Conservation (phyloP, 2,888 invertebrate genomes). For the Spicauda simplicius region DNA sequence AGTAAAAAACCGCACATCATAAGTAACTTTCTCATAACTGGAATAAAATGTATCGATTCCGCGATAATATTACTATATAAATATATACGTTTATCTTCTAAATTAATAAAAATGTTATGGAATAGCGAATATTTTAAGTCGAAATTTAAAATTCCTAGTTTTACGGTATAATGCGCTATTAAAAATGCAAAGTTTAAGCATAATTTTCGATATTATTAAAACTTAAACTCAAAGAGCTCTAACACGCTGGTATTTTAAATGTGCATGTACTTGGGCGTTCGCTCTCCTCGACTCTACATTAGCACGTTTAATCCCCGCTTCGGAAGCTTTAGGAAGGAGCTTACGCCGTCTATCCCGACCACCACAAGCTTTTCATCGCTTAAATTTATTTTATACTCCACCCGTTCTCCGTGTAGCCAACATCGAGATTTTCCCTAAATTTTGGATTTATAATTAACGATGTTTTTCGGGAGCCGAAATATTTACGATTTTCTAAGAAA, state of each 20-base stretch:
- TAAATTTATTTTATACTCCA: conserved; percentile 3
- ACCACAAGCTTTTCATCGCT: conserved; percentile 5
- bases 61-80: no score
- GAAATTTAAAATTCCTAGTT: no score
- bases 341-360: conserved; percentile 2
- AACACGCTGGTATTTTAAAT: background rate
- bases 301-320: conserved; percentile 11
- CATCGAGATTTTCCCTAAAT: background rate
- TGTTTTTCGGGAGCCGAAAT: background rate
- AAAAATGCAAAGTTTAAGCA: no score
- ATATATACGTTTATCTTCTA: no score
- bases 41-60: no score
- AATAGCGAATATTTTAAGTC: no score
- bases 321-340: conserved; percentile 2
- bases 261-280: background rate
- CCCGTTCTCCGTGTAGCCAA: background rate
- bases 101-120: no score
- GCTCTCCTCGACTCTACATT: background rate
- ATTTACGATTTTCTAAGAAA: background rate
- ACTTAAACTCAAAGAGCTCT: no score
- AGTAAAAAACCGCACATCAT: no score
- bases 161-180: no score
- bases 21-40: no score
- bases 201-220: no score
- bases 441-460: background rate